These are phyloP conservation scores for Scyliorhinus canicula DNA, from an alignment of 2,797 vertebrate species.

Conservation along the genomic window DNA sequence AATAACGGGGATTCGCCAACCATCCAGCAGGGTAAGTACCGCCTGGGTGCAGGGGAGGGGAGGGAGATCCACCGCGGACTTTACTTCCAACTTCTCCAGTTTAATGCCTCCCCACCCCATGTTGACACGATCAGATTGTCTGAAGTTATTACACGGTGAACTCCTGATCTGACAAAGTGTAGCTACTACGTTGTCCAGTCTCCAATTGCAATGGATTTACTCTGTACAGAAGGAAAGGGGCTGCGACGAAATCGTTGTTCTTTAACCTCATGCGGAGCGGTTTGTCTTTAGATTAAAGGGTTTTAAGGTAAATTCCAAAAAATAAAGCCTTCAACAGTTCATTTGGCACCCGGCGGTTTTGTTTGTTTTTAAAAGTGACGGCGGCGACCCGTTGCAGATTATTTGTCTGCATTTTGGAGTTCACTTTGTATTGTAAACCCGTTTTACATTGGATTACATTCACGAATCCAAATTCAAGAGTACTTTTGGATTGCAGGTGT, in stretches of 20 bases:
- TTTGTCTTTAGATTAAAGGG: background rate
- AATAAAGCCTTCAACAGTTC: background rate
- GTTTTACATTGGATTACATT: background rate
- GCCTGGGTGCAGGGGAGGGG: too few relatives aligned
- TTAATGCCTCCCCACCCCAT: background rate
- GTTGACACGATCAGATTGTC: background rate
- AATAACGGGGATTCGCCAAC: constrained; percentile 44
- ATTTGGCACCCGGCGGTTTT: background rate
- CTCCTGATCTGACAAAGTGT: background rate
- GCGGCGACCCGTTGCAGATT: background rate
- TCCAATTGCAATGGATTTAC: background rate
- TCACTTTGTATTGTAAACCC: background rate
- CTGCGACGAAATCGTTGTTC: background rate
- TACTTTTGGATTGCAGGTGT: background rate
- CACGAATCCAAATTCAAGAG: background rate
- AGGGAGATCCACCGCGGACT: background rate
- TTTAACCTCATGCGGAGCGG: background rate
- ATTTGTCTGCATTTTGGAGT: background rate
- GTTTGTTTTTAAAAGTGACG: background rate
- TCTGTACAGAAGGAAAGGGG: background rate
- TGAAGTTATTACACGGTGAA: background rate
- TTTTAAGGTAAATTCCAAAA: background rate
- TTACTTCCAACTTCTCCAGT: background rate
- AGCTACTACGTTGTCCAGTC: background rate
- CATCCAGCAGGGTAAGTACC: constrained; percentile 84